Percentiles rank a stretch among this genome's conserved stretches.
These are phyloP conservation scores for Saguinus midas DNA, from an alignment of 2,113 vertebrate genomes.

Conservation along the genomic window DNA sequence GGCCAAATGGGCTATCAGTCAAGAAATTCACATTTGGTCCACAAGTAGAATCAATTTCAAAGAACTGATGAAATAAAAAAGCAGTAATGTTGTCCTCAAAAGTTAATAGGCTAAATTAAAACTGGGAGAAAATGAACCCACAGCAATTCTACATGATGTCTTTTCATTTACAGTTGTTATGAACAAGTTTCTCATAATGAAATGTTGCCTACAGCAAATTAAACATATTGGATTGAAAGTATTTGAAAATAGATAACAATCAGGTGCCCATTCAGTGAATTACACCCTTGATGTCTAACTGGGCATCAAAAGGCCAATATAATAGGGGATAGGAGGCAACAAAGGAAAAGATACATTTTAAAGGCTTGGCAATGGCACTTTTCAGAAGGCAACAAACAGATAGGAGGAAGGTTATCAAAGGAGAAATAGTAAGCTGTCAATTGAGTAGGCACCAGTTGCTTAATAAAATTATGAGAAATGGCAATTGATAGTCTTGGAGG, in stretches of 20 bases:
- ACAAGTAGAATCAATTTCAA: conserved; percentile 54
- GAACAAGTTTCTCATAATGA: conserved; percentile 3
- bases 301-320: not conserved
- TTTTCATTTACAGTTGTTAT: not conserved
- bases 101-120: conserved; percentile 9
- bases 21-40: conserved; percentile 46
- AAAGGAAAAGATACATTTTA: not conserved
- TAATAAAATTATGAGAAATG: not conserved
- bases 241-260: conserved; percentile 31
- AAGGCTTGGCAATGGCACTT: not conserved
- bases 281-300: not conserved
- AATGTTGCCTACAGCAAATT: conserved; percentile 33
- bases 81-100: conserved; percentile 31
- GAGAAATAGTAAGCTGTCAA: not conserved
- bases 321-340: not conserved
- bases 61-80: conserved; percentile 27
- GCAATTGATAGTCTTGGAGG: not conserved
- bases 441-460: not conserved
- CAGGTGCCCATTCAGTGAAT: not conserved
- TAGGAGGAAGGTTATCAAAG: not conserved
- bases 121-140: conserved; percentile 35
- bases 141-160: not conserved
- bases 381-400: not conserved
- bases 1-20: conserved; percentile 50
- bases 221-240: conserved; percentile 38